Percentiles rank a stretch among this genome's conserved stretches.
These are phyloP conservation scores for Bombylius discolor DNA, from an alignment of 2,888 invertebrate genomes.

Conservation along the genomic window DNA sequence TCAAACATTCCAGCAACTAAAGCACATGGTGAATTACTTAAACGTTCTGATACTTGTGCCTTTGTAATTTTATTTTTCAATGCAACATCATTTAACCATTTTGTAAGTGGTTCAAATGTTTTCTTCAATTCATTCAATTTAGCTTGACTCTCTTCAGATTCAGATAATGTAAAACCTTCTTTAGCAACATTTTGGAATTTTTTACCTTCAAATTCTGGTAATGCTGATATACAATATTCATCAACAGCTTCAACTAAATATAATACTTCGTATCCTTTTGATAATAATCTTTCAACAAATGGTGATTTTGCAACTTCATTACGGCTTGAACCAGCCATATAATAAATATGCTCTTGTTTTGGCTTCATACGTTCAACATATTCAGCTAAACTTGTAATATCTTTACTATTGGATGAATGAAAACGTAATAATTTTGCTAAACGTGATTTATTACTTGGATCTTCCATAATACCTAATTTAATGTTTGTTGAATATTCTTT, in stretches of 20 bases:
- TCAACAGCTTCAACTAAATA: conserved; percentile 94
- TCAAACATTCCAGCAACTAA: conserved; percentile 93
- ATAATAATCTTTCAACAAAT: conserved; percentile 86
- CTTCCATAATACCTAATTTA: conserved; percentile 95
- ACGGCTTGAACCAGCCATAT: conserved; percentile 80
- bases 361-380: conserved; percentile 93
- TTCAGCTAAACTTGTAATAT: conserved; percentile 63
- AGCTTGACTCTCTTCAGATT: conserved; percentile 56
- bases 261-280: conserved; percentile 90
- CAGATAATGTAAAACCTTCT: conserved; percentile 83
- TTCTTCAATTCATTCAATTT: conserved; percentile 61
- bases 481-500: conserved; percentile 98
- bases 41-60: conserved; percentile 73
- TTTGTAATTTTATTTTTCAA: conserved; percentile 68
- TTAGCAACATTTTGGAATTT: conserved; percentile 99
- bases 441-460: conserved; percentile 89
- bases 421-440: conserved; percentile 90
- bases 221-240: conserved; percentile 89
- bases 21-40: conserved; percentile 88
- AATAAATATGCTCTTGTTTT: conserved; percentile 89
- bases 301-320: conserved; percentile 83
- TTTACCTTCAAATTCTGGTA: conserved; percentile 97
- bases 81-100: conserved; percentile 75
- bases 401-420: conserved; percentile 57
- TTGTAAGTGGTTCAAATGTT: conserved; percentile 76